A percentile compares a stretch with the other conserved stretches of the same genome.
Conservation (phyloP, 2,797 vertebrate species). For the Pelochelys cantorii region DNA sequence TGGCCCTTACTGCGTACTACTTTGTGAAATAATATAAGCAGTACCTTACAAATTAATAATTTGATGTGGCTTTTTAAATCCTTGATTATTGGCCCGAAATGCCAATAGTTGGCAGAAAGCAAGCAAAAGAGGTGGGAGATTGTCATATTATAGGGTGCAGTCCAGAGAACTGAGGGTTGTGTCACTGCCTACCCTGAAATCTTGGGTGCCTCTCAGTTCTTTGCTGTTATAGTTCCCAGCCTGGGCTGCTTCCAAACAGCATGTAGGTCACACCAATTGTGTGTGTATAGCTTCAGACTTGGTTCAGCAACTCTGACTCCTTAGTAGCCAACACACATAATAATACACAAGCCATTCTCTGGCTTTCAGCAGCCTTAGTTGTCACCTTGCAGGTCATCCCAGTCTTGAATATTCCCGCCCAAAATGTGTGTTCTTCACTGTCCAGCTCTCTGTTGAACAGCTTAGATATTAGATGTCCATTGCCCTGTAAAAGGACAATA, state of each 20-base stretch:
- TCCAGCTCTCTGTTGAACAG: not conserved
- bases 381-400: not conserved
- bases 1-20: not conserved
- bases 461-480: not conserved
- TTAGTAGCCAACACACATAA: not conserved
- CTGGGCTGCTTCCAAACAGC: not conserved
- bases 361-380: not conserved
- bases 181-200: not conserved
- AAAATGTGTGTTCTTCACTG: not conserved
- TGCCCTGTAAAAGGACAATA: not conserved
- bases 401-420: not conserved
- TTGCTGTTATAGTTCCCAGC: not conserved
- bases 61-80: constrained; percentile 9
- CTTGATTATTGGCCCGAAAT: constrained; percentile 41
- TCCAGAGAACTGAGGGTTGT: not conserved
- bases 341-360: not conserved
- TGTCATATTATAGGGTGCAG: not conserved
- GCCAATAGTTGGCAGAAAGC: constrained; percentile 60
- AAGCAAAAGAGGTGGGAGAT: not conserved
- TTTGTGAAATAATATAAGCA: not conserved
- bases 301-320: not conserved
- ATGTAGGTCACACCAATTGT: not conserved
- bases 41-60: not conserved
- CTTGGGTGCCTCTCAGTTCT: not conserved
- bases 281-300: not conserved